Base-by-base conservation (phyloP, 92 coral and sea anemone genomes). In the Parazoanthus atlanticus region DNA sequence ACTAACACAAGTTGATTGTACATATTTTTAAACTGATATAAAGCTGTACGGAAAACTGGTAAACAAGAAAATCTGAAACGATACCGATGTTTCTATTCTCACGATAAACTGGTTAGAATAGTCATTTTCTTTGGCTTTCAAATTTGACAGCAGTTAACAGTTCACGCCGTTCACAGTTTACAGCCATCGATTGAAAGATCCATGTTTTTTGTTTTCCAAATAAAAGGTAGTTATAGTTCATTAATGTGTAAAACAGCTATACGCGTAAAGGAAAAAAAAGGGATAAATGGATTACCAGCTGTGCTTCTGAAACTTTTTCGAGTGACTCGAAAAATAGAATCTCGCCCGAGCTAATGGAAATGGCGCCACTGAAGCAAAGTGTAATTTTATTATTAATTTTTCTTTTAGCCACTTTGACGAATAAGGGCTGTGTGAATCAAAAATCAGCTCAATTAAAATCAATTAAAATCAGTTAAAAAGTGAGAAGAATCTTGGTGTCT, bases 361-460 rank as follows among this genome's bases (percentile, higher is more conserved):
- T 8, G 80, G 80, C 80, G 58, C 80, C 80, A 76, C 15, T 76
- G 17, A 76, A 25, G 15, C 80, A 76, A 76, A 76, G 40, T 76
- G n/a, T 41, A 25, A 6, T 23, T 76, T 76, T 15, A 1, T 61
- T 40, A 41, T 76, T 76, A 38, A 21, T 40, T 76, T 21, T 33
- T 36, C 46, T 76, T 76, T 23, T 10, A 5, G 41, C 26, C 46
- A 76, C 80, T 25, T 76, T 76, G 30, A 25, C 80, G 54, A 76
- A 76, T 38, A 40, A 46, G 80, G 29, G 47, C 17, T 76, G 58
- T 41, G 34, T 21, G 58, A 31, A n/a, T n/a, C n/a, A n/a, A n/a
- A n/a, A n/a, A n/a, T n/a, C n/a, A n/a, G n/a, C n/a, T n/a, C n/a
- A n/a, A n/a, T n/a, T n/a, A n/a, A n/a, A n/a, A n/a, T n/a, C n/a